Base-by-base conservation (phyloP, 2,888 invertebrate genomes). In the Pycnomerus fuliginosus region DNA sequence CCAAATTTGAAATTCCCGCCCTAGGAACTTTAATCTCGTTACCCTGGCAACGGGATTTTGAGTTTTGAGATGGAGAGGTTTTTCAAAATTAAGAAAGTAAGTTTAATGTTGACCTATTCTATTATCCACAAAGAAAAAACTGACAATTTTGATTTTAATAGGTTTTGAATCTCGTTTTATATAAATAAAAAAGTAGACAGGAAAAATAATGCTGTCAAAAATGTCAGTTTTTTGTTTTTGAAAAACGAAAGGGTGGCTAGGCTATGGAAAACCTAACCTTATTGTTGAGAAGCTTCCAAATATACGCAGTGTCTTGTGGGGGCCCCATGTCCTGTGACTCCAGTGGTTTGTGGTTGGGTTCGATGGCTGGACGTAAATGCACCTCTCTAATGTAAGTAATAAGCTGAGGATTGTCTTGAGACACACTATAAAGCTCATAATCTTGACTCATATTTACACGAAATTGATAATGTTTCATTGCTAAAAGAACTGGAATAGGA, bases 381-480 rank as follows among this genome's bases (percentile, higher is more conserved):
- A 86, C 78, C 67, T 86, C 82, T 15, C 85, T 75, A 55, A 90
- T 85, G 71, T 85, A 88, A 40, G 81, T 82, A 52, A 88, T 82
- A 48, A 90, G 76, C 58, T 81, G 79, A 1, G 85, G 82, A 59
- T 88, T 84, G 65, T 85, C 87, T 74, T 88, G 87, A 8, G 83
- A 76, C 48, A 88, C 85, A 62, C 81, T 78, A 17, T 80, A 77
- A 55, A 88, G 75, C 65, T 88, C 87, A 69, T 85, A 83, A 69
- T 88, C 88, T 52, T 83, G 82, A 32, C 84, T 85, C 84, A 89
- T 85, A 74, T 87, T 89, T 53, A 84, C 76, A 22, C 85, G 82
- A 71, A 89, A 89, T 68, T 87, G 87, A 65, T 86, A 85, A 48
- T 85, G 85, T 47, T 82, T 80, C 55, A 84, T 74, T 3, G 84